Evolutionary conservation across 2,888 invertebrate species (phyloP).

Genomic region (Phengaris alcon): DNA sequence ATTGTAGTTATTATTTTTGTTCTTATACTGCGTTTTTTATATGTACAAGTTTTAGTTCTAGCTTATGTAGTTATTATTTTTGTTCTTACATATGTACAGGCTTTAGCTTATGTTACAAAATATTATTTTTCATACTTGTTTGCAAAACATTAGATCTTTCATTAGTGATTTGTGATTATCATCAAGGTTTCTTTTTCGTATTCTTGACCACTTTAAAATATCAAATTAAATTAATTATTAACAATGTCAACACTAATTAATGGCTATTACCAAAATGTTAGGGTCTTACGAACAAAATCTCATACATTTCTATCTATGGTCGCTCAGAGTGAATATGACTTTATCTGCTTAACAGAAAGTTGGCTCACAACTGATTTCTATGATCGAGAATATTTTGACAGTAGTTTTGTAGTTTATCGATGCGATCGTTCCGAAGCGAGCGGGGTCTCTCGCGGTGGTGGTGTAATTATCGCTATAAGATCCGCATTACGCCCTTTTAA

Average conservation of each 20-base stretch:
- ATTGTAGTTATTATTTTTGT: too few relatives aligned
- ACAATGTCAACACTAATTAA: too few relatives aligned
- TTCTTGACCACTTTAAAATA: too few relatives aligned
- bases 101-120: too few relatives aligned
- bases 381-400: conserved; percentile 1
- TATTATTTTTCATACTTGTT: neutral
- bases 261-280: too few relatives aligned
- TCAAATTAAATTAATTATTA: too few relatives aligned
- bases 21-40: too few relatives aligned
- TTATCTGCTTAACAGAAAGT: neutral
- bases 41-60: too few relatives aligned
- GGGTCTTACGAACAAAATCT: neutral
- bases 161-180: neutral
- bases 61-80: neutral
- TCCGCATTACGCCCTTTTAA: too few relatives aligned
- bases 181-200: neutral
- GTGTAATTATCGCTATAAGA: too few relatives aligned
- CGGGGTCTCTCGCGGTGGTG: neutral
- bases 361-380: neutral
- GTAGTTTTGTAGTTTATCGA: neutral
- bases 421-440: neutral
- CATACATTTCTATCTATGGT: conserved; percentile 6
- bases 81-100: too few relatives aligned
- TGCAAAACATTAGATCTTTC: neutral
- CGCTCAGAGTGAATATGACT: neutral